Evolutionary conservation across 2,113 vertebrate genomes (phyloP).

Genomic region (Rhipidura dahli): DNA sequence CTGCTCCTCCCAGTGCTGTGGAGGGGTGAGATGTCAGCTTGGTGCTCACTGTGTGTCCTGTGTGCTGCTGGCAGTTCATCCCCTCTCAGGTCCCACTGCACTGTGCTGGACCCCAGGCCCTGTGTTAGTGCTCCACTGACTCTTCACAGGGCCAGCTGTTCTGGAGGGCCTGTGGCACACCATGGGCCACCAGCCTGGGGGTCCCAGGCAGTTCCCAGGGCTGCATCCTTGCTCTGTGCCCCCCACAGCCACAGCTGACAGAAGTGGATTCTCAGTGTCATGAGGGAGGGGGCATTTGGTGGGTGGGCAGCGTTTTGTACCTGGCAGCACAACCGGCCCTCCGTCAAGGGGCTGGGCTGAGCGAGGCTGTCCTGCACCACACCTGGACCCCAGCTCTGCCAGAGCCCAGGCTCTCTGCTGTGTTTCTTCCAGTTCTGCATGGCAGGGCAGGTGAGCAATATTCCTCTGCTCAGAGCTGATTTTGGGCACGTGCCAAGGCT

Average conservation of each 20-base stretch:
- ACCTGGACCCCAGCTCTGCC: neutral
- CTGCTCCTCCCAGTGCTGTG: rapidly evolving
- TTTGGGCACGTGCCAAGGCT: neutral
- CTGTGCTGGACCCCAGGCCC: neutral
- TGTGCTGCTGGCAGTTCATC: neutral
- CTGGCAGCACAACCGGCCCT: rapidly evolving
- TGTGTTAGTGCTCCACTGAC: neutral
- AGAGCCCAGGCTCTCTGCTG: neutral
- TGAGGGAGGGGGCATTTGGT: neutral
- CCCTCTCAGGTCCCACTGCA: rapidly evolving
- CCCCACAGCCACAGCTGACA: neutral
- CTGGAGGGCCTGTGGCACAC: rapidly evolving
- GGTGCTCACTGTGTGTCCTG: neutral
- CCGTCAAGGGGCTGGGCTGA: neutral
- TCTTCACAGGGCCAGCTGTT: neutral
- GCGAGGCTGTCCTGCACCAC: neutral
- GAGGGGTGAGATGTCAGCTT: neutral
- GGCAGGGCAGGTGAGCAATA: neutral
- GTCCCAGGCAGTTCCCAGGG: neutral
- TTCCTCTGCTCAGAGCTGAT: neutral
- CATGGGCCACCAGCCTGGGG: rapidly evolving
- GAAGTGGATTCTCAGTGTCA: neutral
- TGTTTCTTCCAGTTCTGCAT: neutral
- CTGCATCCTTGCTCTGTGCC: neutral
- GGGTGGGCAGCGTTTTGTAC: rapidly evolving